Conservation (phyloP, 2,797 vertebrate species). For the Hemibagrus guttatus region DNA sequence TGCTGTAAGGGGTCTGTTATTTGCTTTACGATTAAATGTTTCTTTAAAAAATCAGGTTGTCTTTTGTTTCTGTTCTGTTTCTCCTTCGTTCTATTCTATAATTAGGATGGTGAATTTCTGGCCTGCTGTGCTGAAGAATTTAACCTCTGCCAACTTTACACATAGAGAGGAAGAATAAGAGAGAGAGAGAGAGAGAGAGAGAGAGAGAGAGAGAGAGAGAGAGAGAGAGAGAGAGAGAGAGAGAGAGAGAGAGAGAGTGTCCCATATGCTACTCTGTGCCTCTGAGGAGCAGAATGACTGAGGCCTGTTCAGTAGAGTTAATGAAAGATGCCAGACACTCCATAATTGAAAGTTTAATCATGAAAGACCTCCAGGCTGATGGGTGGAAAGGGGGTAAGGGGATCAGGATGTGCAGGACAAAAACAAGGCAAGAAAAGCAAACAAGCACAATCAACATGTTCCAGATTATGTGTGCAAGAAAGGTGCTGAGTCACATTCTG, state of each 20-base stretch:
- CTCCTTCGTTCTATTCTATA: not conserved
- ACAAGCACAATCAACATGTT: constrained; percentile 48
- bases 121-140: not conserved
- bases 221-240: not conserved
- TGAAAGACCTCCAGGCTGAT: constrained; percentile 48
- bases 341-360: constrained; percentile 65
- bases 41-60: not conserved
- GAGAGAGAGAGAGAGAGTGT: not conserved
- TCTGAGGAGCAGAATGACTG: constrained; percentile 39
- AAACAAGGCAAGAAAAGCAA: constrained; percentile 46
- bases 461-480: constrained; percentile 40
- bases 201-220: not conserved
- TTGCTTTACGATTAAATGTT: not conserved
- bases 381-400: constrained; percentile 5
- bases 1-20: not conserved
- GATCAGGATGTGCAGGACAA: constrained; percentile 46
- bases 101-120: not conserved
- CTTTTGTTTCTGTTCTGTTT: not conserved
- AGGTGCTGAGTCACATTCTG: not conserved
- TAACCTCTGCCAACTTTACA: not conserved
- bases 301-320: constrained; percentile 39
- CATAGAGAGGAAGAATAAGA: not conserved
- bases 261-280: constrained; percentile 20
- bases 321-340: constrained; percentile 43
- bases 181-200: not conserved